Evolutionary conservation across 2,113 vertebrate genomes (phyloP).

Genomic region (Mirza zaza): DNA sequence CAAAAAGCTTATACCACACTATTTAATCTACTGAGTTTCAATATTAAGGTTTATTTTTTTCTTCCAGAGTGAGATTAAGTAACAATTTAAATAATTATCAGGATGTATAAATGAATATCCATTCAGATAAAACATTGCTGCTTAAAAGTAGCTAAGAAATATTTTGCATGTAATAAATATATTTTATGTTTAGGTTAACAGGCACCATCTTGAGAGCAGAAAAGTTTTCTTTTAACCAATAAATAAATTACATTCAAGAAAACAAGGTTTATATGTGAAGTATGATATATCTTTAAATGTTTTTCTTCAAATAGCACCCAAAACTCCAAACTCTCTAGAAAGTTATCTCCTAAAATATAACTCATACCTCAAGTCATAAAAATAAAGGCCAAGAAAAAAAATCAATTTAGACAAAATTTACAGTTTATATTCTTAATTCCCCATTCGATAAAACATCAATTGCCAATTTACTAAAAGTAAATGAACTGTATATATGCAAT

Average conservation of each 20-base stretch:
- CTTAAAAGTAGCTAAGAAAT: slow-evolving; percentile 59
- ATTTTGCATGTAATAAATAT: slow-evolving; percentile 75
- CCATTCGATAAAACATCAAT: slow-evolving; percentile 83
- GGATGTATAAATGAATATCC: slow-evolving; percentile 64
- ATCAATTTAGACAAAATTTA: slow-evolving; percentile 70
- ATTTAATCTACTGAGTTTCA: slow-evolving; percentile 65
- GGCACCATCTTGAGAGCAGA: slow-evolving; percentile 74
- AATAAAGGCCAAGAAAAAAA: slow-evolving; percentile 73
- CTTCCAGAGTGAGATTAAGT: slow-evolving; percentile 64
- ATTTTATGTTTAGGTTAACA: slow-evolving; percentile 76
- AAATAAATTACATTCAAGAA: slow-evolving; percentile 79
- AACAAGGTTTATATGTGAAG: slow-evolving; percentile 64
- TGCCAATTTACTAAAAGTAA: slow-evolving; percentile 85
- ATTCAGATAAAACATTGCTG: slow-evolving; percentile 62
- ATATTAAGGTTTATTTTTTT: slow-evolving; percentile 78
- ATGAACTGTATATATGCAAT: slow-evolving; percentile 83
- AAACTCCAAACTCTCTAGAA: slow-evolving; percentile 64
- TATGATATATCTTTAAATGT: slow-evolving; percentile 64
- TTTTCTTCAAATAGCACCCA: slow-evolving; percentile 77
- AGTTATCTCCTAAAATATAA: slow-evolving; percentile 72
- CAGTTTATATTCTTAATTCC: slow-evolving; percentile 78
- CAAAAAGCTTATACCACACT: slow-evolving; percentile 57
- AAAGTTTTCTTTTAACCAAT: slow-evolving; percentile 68
- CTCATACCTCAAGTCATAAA: slow-evolving; percentile 65
- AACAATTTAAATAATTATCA: slow-evolving; percentile 79